Base-by-base conservation (phyloP, 1,140 invertebrate species). In the Vanessa tameamea region DNA sequence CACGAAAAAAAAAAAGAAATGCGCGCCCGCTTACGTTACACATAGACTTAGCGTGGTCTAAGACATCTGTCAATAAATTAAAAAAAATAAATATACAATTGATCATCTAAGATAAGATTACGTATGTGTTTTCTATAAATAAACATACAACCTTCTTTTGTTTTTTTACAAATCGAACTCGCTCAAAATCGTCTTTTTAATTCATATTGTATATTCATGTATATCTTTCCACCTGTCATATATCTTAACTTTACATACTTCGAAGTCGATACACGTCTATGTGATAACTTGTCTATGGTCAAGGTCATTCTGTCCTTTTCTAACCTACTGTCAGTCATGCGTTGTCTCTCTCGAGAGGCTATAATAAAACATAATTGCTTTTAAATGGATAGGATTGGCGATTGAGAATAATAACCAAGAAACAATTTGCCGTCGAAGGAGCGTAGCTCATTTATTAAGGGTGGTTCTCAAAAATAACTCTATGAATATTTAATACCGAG, bases 331-430 rank as follows among this genome's bases (percentile, higher is more conserved):
- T 64, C 48, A 69, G 51, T 55, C 31, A 76, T 79, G 55, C 69
- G 37, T 76, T 78, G 48, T 89, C 86, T 80, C 81, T 57, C 66
- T 90, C 87, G 20, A 14, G 15, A 82, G 63, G 76, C 81, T 78
- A 84, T 93, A 92, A 92, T 93, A 92, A 92, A 93, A 91, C 87
- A 88, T 92, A 93, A 93, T 93, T 92, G 90, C 85, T 92, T 93
- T 92, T 91, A 92, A 93, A 91, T 89, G 90, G 78, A 88, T 86
- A 88, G 87, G 90, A 93, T 93, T 93, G 91, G 90, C 87, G 87
- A 89, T 88, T 83, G 83, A 78, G 80, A 82, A 86, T 89, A 88
- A 90, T 85, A 87, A 85, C 83, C 79, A 61, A 61, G 71, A 85
- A 86, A 89, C 86, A 91, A 92, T 91, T 92, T 91, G 84, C 84